Evolutionary conservation across 2,888 invertebrate genomes (phyloP).

Genomic region (Gastracanthus pulcherrimus): DNA sequence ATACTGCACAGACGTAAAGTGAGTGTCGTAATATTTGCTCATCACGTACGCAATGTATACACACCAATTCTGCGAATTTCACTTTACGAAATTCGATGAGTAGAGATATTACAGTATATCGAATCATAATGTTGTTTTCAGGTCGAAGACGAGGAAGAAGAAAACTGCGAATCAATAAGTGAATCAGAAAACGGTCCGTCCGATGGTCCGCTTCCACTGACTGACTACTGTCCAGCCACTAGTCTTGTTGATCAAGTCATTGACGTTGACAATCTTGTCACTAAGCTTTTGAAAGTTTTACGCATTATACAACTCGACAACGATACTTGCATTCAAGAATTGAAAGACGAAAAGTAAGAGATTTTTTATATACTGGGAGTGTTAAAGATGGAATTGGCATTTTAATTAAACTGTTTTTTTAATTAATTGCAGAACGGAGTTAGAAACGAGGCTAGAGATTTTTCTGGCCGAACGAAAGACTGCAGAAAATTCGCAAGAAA

Average conservation of each 20-base stretch:
- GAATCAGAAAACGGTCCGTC: slow-evolving; percentile 78
- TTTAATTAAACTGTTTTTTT: slow-evolving; percentile 3
- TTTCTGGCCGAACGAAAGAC: slow-evolving; percentile 67
- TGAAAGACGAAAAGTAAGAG: slow-evolving; percentile 82
- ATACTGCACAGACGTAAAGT: slow-evolving; percentile 85
- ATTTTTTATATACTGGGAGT: slow-evolving; percentile 19
- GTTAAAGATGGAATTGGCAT: not conserved
- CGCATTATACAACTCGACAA: slow-evolving; percentile 87
- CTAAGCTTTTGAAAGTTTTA: slow-evolving; percentile 85
- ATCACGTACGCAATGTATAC: too few species aligned
- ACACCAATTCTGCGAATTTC: too few species aligned
- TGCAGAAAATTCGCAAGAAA: slow-evolving; percentile 64
- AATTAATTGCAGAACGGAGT: slow-evolving; percentile 66
- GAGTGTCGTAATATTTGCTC: slow-evolving; percentile 17
- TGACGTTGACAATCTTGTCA: slow-evolving; percentile 86
- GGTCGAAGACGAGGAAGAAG: slow-evolving; percentile 75
- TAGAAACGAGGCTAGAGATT: slow-evolving; percentile 72
- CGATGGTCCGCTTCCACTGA: slow-evolving; percentile 74
- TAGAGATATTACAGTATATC: too few species aligned
- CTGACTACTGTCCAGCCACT: slow-evolving; percentile 80
- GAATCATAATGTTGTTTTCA: slow-evolving; percentile 53
- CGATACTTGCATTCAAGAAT: slow-evolving; percentile 82
- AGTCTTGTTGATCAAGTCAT: slow-evolving; percentile 86
- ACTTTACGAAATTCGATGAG: too few species aligned
- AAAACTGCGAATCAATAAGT: slow-evolving; percentile 73